phyloP scores from a whole-genome alignment of 2,797 vertebrate species.

The Enteromius paludinosus region DNA sequence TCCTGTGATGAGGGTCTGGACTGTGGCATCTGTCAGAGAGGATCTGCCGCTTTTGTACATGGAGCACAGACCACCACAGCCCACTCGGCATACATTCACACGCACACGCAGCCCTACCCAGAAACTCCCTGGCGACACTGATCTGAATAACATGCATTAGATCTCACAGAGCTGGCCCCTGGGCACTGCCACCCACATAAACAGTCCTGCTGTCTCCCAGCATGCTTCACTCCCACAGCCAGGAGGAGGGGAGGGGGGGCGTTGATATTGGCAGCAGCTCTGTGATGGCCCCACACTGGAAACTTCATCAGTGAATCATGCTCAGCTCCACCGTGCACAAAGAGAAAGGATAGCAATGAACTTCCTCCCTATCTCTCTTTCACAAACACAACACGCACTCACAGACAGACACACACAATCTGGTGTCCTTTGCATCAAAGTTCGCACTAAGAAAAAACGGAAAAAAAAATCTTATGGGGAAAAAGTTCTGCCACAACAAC shows the following conservation, averaged over 20 bases:
- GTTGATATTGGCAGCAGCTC: slow-evolving; percentile 61
- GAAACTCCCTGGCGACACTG: slow-evolving; percentile 67
- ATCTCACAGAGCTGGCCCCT: slow-evolving; percentile 73
- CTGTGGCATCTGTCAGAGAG: slow-evolving; percentile 77
- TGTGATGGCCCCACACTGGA: slow-evolving; percentile 75
- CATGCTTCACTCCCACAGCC: slow-evolving; percentile 68
- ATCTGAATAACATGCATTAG: slow-evolving; percentile 74
- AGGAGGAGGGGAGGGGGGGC: slow-evolving; percentile 62
- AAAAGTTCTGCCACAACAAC: slow-evolving; percentile 56
- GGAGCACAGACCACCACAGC: slow-evolving; percentile 49
- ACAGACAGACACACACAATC: slow-evolving; percentile 56
- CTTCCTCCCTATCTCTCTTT: slow-evolving; percentile 52
- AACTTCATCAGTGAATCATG: slow-evolving; percentile 84
- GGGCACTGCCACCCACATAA: slow-evolving; percentile 82
- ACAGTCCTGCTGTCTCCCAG: slow-evolving; percentile 68
- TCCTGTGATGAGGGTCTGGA: slow-evolving; percentile 79
- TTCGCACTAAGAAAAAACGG: slow-evolving; percentile 39
- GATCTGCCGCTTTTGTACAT: slow-evolving; percentile 52
- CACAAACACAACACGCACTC: slow-evolving; percentile 52
- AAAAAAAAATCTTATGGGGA: slow-evolving; percentile 44
- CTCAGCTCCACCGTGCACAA: slow-evolving; percentile 38
- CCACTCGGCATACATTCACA: slow-evolving; percentile 48
- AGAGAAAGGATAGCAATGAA: slow-evolving; percentile 54
- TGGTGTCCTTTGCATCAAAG: slow-evolving; percentile 61
- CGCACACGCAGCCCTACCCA: slow-evolving; percentile 62